These are phyloP conservation scores for Cataglyphis cursor DNA, from an alignment of 2,888 invertebrate genomes.

Conservation along the genomic window DNA sequence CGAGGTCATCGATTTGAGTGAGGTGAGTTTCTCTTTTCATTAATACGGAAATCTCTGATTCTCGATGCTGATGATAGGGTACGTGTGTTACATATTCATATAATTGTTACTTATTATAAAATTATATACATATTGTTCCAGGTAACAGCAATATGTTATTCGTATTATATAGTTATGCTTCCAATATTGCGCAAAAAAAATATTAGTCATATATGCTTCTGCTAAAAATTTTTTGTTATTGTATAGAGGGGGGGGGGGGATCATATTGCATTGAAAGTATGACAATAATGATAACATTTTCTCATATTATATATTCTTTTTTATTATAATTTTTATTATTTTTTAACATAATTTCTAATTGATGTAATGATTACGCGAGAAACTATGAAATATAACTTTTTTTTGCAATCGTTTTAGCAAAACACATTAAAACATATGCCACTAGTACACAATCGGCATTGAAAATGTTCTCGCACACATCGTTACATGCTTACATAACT, in stretches of 20 bases:
- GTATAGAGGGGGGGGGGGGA: not conserved
- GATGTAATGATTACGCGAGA: not conserved
- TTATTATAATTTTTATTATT: slow-evolving; percentile 24
- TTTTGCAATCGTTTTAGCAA: not conserved
- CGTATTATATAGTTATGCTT: slow-evolving; percentile 57
- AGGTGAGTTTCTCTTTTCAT: slow-evolving; percentile 88
- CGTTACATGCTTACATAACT: slow-evolving; percentile 22
- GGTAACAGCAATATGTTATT: slow-evolving; percentile 2
- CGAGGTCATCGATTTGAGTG: slow-evolving; percentile 94
- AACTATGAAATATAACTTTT: not conserved
- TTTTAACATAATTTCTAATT: not conserved
- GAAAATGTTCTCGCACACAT: slow-evolving; percentile 8
- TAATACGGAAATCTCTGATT: slow-evolving; percentile 45
- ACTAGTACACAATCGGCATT: slow-evolving; percentile 13
- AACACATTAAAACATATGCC: slow-evolving; percentile 15
- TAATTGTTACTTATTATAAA: slow-evolving; percentile 48
- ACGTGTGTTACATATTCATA: slow-evolving; percentile 57
- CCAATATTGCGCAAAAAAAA: slow-evolving; percentile 53
- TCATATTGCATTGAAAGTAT: slow-evolving; percentile 10
- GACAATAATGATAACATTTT: slow-evolving; percentile 22
- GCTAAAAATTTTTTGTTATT: slow-evolving; percentile 46
- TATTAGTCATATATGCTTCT: slow-evolving; percentile 29
- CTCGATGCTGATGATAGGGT: slow-evolving; percentile 70
- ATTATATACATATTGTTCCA: slow-evolving; percentile 39
- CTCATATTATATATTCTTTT: slow-evolving; percentile 2